Evolutionary conservation across 2,113 vertebrate species (phyloP).

Genomic region (Oxygymnocypris stewartii): DNA sequence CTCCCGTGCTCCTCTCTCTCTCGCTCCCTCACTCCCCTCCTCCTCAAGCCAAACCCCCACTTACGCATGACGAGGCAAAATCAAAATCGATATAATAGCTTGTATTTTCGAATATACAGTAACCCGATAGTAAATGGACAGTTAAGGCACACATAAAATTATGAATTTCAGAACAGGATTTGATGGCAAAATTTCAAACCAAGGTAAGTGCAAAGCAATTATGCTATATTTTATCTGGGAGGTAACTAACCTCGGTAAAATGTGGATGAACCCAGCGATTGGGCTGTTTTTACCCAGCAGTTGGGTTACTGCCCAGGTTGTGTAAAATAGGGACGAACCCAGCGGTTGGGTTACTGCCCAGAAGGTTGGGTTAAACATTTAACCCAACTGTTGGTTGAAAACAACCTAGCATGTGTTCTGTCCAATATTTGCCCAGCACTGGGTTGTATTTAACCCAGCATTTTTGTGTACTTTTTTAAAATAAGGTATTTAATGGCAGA

Average conservation of each 20-base stretch:
- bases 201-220: not conserved
- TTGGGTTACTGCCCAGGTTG: no score
- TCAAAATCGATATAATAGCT: slow-evolving; percentile 40
- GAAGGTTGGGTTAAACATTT: no score
- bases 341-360: no score
- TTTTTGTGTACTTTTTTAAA: not conserved
- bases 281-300: no score
- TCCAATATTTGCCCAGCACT: no score
- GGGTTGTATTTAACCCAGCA: no score
- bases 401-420: no score
- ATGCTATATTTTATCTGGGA: not conserved
- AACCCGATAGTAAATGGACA: not conserved
- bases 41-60: slow-evolving; percentile 48
- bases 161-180: not conserved
- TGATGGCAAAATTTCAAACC: not conserved
- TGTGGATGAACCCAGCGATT: no score
- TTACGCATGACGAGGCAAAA: slow-evolving; percentile 60
- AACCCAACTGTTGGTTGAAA: no score
- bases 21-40: not conserved
- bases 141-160: not conserved
- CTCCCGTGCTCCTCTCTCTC: slow-evolving; percentile 13
- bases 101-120: not conserved
- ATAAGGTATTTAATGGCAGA: not conserved
- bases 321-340: no score
- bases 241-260: not conserved